Conservation (phyloP, 2,113 vertebrate genomes). For the Esox niger region DNA sequence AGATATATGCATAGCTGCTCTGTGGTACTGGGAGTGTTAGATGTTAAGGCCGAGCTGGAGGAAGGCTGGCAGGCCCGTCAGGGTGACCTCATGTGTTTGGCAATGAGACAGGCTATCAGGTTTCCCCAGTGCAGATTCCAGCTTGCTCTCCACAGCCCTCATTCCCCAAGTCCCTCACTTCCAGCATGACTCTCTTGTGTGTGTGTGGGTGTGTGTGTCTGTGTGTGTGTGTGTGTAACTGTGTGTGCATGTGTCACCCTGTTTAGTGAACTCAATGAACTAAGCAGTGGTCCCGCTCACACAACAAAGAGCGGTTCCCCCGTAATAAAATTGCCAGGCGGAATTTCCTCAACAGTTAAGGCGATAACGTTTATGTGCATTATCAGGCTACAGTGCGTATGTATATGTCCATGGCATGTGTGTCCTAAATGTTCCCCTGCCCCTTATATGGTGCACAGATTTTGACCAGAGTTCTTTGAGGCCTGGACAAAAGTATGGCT, state of each 20-base stretch:
- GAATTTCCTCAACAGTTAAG: background rate
- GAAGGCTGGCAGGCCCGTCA: slow-evolving; percentile 59
- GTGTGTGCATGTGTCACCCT: slow-evolving; percentile 46
- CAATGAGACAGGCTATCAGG: slow-evolving; percentile 66
- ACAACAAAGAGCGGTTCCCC: slow-evolving; percentile 11
- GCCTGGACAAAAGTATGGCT: too few relatives aligned
- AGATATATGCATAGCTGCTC: slow-evolving; percentile 2
- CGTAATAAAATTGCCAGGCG: slow-evolving; percentile 42
- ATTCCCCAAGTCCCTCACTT: slow-evolving; percentile 39
- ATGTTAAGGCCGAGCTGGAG: background rate
- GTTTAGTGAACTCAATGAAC: slow-evolving; percentile 61
- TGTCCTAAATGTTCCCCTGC: background rate
- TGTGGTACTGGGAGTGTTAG: too few relatives aligned
- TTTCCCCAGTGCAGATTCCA: slow-evolving; percentile 69
- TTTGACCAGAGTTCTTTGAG: too few relatives aligned
- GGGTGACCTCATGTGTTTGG: slow-evolving; percentile 76
- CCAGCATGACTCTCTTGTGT: slow-evolving; percentile 30
- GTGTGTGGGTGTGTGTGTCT: slow-evolving; percentile 14
- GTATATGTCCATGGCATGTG: background rate
- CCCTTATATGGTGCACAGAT: too few relatives aligned
- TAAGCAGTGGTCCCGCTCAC: slow-evolving; percentile 50
- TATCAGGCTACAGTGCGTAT: slow-evolving; percentile 19
- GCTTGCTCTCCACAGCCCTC: slow-evolving; percentile 51
- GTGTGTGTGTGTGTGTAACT: slow-evolving; percentile 10
- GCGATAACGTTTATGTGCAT: slow-evolving; percentile 8